phyloP scores from a whole-genome alignment of 2,888 invertebrate species.

The Callyntrura sp. region DNA sequence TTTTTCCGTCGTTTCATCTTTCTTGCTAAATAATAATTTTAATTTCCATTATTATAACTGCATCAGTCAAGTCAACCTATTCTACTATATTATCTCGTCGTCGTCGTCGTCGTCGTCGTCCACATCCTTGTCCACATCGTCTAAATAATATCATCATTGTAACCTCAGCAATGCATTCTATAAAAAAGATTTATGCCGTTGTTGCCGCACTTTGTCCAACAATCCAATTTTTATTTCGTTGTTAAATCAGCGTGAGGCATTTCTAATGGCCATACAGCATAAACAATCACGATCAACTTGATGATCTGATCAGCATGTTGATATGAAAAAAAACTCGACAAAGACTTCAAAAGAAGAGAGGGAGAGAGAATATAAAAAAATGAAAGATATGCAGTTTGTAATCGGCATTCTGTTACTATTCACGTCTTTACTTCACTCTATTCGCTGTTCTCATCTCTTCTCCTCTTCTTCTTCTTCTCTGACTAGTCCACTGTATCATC shows the following conservation, averaged over 20 bases:
- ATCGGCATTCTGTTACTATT: too few species aligned
- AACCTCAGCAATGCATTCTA: too few species aligned
- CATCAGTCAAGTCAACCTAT: not conserved
- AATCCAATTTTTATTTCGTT: constrained; percentile 44
- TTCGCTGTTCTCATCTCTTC: too few species aligned
- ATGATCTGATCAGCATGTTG: constrained; percentile 16
- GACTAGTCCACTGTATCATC: constrained; percentile 16
- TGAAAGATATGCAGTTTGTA: constrained; percentile 4
- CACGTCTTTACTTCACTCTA: not conserved
- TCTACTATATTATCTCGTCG: not conserved
- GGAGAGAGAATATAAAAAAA: not conserved
- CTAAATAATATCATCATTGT: too few species aligned
- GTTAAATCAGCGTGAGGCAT: constrained; percentile 63
- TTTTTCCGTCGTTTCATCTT: not conserved
- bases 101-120: too few species aligned
- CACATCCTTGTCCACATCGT: too few species aligned
- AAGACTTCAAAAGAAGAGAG: constrained; percentile 2
- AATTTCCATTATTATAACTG: constrained; percentile 4
- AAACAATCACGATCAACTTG: constrained; percentile 19
- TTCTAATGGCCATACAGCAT: constrained; percentile 51
- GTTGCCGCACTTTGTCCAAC: constrained; percentile 47
- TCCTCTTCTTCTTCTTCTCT: not conserved
- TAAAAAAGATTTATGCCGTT: constrained; percentile 40
- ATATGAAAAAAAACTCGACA: constrained; percentile 12
- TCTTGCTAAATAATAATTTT: not conserved